Conservation (phyloP, 2,888 invertebrate genomes). For the Tetanocera ferruginea region DNA sequence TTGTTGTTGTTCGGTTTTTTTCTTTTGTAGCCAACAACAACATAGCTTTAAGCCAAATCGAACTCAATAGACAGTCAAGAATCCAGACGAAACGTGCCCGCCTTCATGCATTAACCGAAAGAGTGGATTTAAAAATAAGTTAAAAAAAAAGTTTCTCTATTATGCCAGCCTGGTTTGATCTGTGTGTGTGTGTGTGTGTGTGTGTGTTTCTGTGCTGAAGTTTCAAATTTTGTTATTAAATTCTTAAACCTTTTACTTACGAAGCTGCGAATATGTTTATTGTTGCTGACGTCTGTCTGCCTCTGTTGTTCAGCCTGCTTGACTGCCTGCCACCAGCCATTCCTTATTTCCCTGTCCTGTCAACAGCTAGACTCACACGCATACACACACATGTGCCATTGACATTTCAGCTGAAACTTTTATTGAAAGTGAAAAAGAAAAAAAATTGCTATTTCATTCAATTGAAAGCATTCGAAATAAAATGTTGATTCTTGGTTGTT, state of each 20-base stretch:
- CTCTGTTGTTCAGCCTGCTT: slow-evolving; percentile 1
- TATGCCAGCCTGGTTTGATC: neutral
- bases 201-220: slow-evolving; percentile 10
- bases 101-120: neutral
- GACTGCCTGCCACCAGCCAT: neutral
- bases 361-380: neutral
- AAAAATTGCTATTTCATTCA: slow-evolving; percentile 19
- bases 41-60: slow-evolving; percentile 33
- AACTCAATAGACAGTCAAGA: slow-evolving; percentile 41
- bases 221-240: slow-evolving; percentile 44
- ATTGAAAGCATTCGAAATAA: slow-evolving; percentile 23
- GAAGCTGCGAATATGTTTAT: slow-evolving; percentile 28
- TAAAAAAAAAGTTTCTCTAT: neutral
- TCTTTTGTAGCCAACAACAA: neutral
- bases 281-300: slow-evolving; percentile 37
- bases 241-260: slow-evolving; percentile 36
- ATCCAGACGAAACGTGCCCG: slow-evolving; percentile 5
- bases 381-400: slow-evolving; percentile 27
- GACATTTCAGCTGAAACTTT: slow-evolving; percentile 43
- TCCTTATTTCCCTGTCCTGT: neutral
- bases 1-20: neutral
- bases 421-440: slow-evolving; percentile 43
- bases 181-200: neutral
- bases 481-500: slow-evolving; percentile 9
- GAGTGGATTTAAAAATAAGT: slow-evolving; percentile 7